These are phyloP conservation scores for Pseudorhombus dupliciocellatus DNA, from an alignment of 2,113 vertebrate genomes.

Conservation along the genomic window DNA sequence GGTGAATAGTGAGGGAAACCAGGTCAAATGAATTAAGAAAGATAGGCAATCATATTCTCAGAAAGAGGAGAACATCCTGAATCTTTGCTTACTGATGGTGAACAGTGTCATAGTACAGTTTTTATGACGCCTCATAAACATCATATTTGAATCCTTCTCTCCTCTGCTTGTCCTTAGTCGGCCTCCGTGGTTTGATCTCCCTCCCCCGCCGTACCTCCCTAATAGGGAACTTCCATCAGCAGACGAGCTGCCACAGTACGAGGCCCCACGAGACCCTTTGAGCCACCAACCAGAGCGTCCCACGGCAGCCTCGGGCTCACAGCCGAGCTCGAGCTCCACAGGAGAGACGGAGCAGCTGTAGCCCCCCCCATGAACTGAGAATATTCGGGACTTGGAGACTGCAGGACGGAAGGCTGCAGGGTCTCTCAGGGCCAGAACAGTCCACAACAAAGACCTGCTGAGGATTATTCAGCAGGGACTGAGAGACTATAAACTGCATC, in stretches of 20 bases:
- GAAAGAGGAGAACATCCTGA: too few species aligned
- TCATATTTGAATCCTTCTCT: neutral
- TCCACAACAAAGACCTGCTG: slow-evolving; percentile 19
- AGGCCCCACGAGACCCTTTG: slow-evolving; percentile 55
- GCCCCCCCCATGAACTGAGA: slow-evolving; percentile 3
- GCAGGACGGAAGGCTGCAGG: slow-evolving; percentile 35
- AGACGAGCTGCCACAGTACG: slow-evolving; percentile 89
- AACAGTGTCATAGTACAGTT: neutral
- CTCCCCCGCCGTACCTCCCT: slow-evolving; percentile 91
- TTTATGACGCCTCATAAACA: slow-evolving; percentile 1
- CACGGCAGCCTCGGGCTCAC: slow-evolving; percentile 24
- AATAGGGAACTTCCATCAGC: slow-evolving; percentile 82
- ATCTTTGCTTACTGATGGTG: neutral
- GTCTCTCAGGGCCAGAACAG: slow-evolving; percentile 16
- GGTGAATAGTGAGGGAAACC: too few species aligned
- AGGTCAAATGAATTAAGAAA: too few species aligned
- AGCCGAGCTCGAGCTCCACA: slow-evolving; percentile 21
- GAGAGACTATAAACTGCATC: slow-evolving; percentile 22
- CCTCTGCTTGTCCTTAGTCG: slow-evolving; percentile 74
- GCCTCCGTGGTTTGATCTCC: slow-evolving; percentile 96
- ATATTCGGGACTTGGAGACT: slow-evolving; percentile 21
- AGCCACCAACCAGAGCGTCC: slow-evolving; percentile 5
- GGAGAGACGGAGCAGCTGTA: slow-evolving; percentile 67
- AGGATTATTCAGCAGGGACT: slow-evolving; percentile 20
- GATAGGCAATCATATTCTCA: too few species aligned